Evolutionary conservation across 2,113 vertebrate species (phyloP).

Genomic region (Monopterus albus): DNA sequence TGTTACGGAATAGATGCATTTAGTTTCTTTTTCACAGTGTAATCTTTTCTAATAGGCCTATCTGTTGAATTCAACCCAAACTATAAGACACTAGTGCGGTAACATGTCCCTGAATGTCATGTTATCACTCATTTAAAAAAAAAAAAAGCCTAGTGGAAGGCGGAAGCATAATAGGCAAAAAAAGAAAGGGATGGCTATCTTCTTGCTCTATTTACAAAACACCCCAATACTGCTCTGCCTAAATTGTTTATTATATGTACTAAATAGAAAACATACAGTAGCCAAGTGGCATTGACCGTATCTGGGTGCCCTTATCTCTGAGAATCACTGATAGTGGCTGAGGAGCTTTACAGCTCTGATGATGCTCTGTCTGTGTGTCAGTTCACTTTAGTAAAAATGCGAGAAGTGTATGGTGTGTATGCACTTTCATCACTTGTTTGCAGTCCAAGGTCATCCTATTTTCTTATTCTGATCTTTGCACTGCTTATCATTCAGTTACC

Average conservation of each 20-base stretch:
- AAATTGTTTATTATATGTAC: not conserved
- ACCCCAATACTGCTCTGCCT: not conserved
- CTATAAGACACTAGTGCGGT: not conserved
- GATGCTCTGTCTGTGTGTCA: too few species aligned
- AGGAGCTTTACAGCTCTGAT: not conserved
- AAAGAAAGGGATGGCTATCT: not conserved
- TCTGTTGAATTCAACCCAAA: not conserved
- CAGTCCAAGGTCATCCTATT: slow-evolving; percentile 11
- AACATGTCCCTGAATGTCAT: not conserved
- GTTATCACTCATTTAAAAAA: not conserved
- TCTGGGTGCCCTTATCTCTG: slow-evolving; percentile 52
- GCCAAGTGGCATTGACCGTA: slow-evolving; percentile 5
- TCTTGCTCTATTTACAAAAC: slow-evolving; percentile 12
- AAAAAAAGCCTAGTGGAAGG: too few species aligned
- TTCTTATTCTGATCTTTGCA: slow-evolving; percentile 13
- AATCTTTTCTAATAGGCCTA: not conserved
- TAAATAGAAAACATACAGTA: not conserved
- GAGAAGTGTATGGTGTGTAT: too few species aligned
- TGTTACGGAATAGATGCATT: not conserved
- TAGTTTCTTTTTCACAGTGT: not conserved
- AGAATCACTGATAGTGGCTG: slow-evolving; percentile 55
- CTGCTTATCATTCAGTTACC: not conserved
- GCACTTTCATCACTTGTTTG: slow-evolving; percentile 2
- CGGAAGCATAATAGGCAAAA: slow-evolving; percentile 1
- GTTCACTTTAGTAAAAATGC: too few species aligned